phyloP scores from a whole-genome alignment of 1,140 invertebrate genomes.

The Drosophila willistoni region DNA sequence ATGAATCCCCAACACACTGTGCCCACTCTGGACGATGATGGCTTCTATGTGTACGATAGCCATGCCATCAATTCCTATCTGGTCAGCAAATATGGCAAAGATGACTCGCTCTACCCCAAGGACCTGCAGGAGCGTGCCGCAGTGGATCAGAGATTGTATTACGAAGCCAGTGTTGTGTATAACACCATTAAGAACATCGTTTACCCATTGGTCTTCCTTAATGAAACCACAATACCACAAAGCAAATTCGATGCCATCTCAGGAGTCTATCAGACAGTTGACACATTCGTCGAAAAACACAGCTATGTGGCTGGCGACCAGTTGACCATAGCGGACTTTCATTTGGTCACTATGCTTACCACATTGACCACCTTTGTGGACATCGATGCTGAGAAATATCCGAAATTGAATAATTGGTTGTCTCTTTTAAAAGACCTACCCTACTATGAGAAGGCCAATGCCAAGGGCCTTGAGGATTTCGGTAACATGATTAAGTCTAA shows the following conservation, averaged over 20 bases:
- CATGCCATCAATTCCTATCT: slow-evolving; percentile 85
- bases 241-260: slow-evolving; percentile 73
- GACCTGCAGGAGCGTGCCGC: slow-evolving; percentile 84
- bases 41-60: slow-evolving; percentile 60
- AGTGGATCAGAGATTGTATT: slow-evolving; percentile 85
- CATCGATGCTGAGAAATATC: slow-evolving; percentile 69
- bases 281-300: slow-evolving; percentile 84
- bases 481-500: slow-evolving; percentile 53
- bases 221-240: slow-evolving; percentile 45
- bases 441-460: slow-evolving; percentile 82
- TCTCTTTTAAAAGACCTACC: slow-evolving; percentile 69
- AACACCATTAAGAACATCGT: slow-evolving; percentile 39
- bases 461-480: slow-evolving; percentile 63
- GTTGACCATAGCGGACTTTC: slow-evolving; percentile 87
- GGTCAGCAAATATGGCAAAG: slow-evolving; percentile 84
- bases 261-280: slow-evolving; percentile 84
- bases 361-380: slow-evolving; percentile 65
- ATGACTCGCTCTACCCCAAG: slow-evolving; percentile 85
- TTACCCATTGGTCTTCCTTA: slow-evolving; percentile 24
- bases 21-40: slow-evolving; percentile 72
- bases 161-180: slow-evolving; percentile 85
- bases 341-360: slow-evolving; percentile 80
- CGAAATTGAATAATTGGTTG: slow-evolving; percentile 65
- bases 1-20: slow-evolving; percentile 82
- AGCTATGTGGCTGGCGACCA: slow-evolving; percentile 84